Evolutionary conservation across 64 coral and sea anemone genomes (phyloP).

Genomic region (Hydrozoanthus tunicans): DNA sequence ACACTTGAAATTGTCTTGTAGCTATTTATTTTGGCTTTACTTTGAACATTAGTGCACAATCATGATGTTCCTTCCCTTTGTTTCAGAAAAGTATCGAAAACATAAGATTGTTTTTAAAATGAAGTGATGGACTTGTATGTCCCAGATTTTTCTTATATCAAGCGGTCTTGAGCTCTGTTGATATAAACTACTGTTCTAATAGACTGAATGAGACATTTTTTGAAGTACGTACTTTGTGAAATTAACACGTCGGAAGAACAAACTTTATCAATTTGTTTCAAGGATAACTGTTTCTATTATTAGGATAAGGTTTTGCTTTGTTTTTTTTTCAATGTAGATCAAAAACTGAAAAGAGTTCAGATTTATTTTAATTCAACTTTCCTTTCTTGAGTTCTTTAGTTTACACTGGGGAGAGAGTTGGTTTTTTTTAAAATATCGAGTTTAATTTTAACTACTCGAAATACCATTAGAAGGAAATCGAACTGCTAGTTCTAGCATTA

Average conservation of each 20-base stretch:
- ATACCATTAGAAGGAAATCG: not conserved
- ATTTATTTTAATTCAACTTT: not conserved
- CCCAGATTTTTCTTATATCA: too few species aligned
- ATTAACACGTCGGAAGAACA: conserved; percentile 10
- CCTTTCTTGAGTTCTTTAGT: not conserved
- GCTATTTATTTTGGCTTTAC: too few species aligned
- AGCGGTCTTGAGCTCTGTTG: not conserved
- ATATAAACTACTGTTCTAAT: conserved; percentile 8
- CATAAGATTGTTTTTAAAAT: not conserved
- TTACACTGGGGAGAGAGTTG: not conserved
- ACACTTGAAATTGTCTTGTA: too few species aligned
- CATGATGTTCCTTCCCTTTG: not conserved
- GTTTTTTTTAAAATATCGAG: not conserved
- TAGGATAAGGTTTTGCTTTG: not conserved
- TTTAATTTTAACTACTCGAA: not conserved
- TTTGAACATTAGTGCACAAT: too few species aligned
- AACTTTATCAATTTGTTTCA: not conserved
- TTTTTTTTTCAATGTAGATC: not conserved
- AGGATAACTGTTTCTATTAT: not conserved
- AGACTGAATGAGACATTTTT: conserved; percentile 33
- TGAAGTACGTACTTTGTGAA: conserved; percentile 6
- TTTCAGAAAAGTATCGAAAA: not conserved
- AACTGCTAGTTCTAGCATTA: not conserved
- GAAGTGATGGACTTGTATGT: too few species aligned
- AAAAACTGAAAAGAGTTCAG: not conserved